A percentile compares a stretch with the other conserved stretches of the same genome.
phyloP scores from a whole-genome alignment of 2,113 vertebrate species.

The Geothlypis trichas region DNA sequence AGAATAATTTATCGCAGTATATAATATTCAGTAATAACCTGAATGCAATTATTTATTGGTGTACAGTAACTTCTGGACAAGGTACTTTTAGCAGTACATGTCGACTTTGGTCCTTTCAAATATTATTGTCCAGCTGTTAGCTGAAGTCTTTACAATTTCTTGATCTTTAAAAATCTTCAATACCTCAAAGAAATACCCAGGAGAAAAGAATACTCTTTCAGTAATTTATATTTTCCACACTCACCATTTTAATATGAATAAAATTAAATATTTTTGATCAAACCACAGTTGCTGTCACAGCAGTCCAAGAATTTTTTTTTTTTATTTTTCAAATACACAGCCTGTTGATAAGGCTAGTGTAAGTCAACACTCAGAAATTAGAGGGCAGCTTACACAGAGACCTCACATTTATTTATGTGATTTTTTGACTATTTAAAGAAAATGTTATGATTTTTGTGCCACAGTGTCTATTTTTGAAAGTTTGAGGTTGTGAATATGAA shows the following conservation, averaged over 20 bases:
- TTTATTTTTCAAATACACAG: background rate
- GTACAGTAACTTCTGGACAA: background rate
- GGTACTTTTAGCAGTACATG: background rate
- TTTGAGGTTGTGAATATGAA: background rate
- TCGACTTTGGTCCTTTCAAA: background rate
- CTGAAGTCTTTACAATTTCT: background rate
- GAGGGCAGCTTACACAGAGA: background rate
- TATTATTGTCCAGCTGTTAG: background rate
- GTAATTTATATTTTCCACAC: background rate
- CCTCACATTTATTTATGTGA: background rate
- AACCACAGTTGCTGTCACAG: background rate
- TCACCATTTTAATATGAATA: background rate
- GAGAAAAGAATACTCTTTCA: background rate
- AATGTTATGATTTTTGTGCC: background rate
- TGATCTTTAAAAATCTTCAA: background rate
- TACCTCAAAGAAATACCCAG: background rate
- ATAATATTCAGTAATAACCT: background rate
- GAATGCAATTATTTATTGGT: background rate
- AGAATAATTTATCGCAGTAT: background rate
- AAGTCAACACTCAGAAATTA: background rate
- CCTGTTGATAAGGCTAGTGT: background rate
- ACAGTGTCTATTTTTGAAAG: background rate
- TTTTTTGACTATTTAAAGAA: background rate
- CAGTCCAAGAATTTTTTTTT: background rate
- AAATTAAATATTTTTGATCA: background rate